Base-by-base conservation (phyloP, 1,140 invertebrate genomes). In the Calosoma granatense region DNA sequence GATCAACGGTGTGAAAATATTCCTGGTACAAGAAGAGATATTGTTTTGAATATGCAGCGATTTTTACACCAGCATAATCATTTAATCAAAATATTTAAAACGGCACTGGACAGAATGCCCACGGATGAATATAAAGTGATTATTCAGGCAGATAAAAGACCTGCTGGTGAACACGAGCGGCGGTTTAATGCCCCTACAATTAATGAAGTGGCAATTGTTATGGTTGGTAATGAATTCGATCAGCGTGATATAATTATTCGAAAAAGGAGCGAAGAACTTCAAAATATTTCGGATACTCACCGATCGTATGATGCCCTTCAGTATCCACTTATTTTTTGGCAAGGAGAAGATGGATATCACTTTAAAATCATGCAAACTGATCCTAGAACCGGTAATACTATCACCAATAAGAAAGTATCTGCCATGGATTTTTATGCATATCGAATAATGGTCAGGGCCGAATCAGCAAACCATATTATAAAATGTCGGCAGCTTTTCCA, bases 291-390 rank as follows among this genome's bases (percentile, higher is more conserved):
- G 14, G 73, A 76, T 59, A 72, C 65, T 54, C 75, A 77, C 63
- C 63, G 68, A 4, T 67, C 65, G 51, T 72, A 70, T 63, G 72
- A 76, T 62, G 62, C 71, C 26, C 62, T 75, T 19, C 67, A 71
- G 66, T 77, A 77, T 65, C 70, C 73, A 53, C 58, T 76, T 20
- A 69, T 76, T 30, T 75, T 75, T 65, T 72, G 70, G 62, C 58
- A 68, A 61, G 71, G 68, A 56, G 63, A 76, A 61, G 66, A 71
- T 66, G 69, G 67, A 62, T 75, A 73, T 65, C 55, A 68, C 58
- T 64, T 71, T 51, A 62, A 59, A 9, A 57, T 70, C 15, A 59
- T 60, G 62, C 63, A 63, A 47, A 56, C 59, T 59, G 54, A 72
- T 57, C 63, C 58, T 43, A 15, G 53, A n/a, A 61, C 43, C 11